These are phyloP conservation scores for Pangasius macronema DNA, from an alignment of 2,797 vertebrate species.

Conservation along the genomic window DNA sequence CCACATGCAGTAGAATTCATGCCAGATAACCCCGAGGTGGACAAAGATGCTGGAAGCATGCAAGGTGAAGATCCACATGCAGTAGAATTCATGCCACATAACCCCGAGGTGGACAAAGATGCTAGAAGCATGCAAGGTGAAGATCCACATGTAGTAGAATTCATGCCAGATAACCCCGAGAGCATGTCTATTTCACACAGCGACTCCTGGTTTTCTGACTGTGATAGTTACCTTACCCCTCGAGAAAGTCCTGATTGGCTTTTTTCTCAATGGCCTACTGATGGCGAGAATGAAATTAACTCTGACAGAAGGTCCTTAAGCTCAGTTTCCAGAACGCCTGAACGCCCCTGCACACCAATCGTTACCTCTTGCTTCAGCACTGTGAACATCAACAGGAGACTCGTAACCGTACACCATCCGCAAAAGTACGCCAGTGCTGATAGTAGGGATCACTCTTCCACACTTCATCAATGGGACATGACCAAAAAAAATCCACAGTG, in stretches of 20 bases:
- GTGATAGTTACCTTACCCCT: slow-evolving; percentile 48
- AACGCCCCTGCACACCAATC: neutral
- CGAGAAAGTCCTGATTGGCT: slow-evolving; percentile 28
- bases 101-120: neutral
- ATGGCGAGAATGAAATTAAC: too few relatives aligned
- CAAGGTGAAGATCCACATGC: neutral
- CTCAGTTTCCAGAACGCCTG: neutral
- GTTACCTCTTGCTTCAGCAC: neutral
- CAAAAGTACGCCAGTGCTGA: neutral
- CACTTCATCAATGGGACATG: neutral
- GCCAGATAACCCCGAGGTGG: neutral
- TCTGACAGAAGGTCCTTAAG: neutral
- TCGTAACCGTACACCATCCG: neutral
- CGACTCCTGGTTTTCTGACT: slow-evolving; percentile 37
- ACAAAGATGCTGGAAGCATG: neutral
- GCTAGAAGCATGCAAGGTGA: neutral
- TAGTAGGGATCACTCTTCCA: neutral
- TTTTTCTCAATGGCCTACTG: neutral
- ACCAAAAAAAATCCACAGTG: neutral
- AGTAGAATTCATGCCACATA: slow-evolving; percentile 11
- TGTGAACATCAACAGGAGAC: neutral
- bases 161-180: slow-evolving; percentile 1
- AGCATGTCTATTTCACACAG: slow-evolving; percentile 18
- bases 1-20: neutral
- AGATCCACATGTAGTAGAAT: neutral